phyloP scores from a whole-genome alignment of 2,113 vertebrate genomes.

The Leptobrachium leishanense region DNA sequence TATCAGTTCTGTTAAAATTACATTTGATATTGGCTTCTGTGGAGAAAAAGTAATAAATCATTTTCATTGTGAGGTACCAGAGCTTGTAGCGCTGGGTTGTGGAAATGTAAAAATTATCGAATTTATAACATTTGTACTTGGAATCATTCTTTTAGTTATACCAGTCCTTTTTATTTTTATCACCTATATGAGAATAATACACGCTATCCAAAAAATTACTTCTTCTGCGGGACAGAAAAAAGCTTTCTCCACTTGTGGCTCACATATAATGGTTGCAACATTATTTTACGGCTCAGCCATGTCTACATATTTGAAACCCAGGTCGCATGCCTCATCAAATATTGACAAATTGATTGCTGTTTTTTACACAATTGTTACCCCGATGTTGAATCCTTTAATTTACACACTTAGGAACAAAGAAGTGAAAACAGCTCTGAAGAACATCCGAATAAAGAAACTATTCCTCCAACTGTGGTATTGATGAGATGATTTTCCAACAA shows the following conservation, averaged over 20 bases:
- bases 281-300: conserved; percentile 48
- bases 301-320: conserved; percentile 54
- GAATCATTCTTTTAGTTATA: conserved; percentile 36
- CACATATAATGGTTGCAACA: conserved; percentile 44
- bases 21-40: conserved; percentile 34
- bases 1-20: not conserved
- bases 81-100: conserved; percentile 40
- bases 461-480: too few species aligned
- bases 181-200: conserved; percentile 49
- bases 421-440: conserved; percentile 12
- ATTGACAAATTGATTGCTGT: conserved; percentile 22
- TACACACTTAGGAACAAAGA: conserved; percentile 39
- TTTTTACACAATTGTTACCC: conserved; percentile 22
- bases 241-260: conserved; percentile 53
- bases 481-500: too few species aligned
- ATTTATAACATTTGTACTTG: conserved; percentile 7
- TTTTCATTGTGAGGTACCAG: conserved; percentile 50
- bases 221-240: conserved; percentile 32
- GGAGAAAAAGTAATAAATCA: conserved; percentile 21
- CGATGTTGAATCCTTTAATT: conserved; percentile 32
- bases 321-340: conserved; percentile 17
- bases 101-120: conserved; percentile 34
- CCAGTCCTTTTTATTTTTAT: conserved; percentile 45
- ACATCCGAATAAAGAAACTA: too few species aligned
- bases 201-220: conserved; percentile 17